Percentiles rank a stretch among this genome's conserved stretches.
phyloP scores from a whole-genome alignment of 1,140 invertebrate genomes.

The Atopsyche davidsoni region DNA sequence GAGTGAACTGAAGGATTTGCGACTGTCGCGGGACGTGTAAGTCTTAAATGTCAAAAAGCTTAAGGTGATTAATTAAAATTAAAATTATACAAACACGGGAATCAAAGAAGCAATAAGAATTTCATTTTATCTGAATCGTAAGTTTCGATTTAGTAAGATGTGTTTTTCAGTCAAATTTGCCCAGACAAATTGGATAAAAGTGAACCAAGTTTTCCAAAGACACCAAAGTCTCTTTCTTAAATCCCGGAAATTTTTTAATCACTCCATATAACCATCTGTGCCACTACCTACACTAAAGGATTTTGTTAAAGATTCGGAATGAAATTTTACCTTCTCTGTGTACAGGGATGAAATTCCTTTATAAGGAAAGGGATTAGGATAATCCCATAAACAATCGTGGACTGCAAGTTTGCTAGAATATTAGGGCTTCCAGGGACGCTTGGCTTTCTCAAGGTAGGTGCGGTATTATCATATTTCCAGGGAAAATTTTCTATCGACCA shows the following conservation, averaged over 20 bases:
- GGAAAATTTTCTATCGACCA: slow-evolving; percentile 18
- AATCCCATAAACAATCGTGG: slow-evolving; percentile 29
- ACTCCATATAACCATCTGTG: slow-evolving; percentile 15
- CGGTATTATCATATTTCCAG: slow-evolving; percentile 25
- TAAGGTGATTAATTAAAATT: too few species aligned
- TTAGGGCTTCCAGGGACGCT: slow-evolving; percentile 16
- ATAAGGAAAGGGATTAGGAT: slow-evolving; percentile 25
- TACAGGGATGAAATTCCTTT: slow-evolving; percentile 2
- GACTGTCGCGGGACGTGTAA: too few species aligned
- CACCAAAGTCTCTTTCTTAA: slow-evolving; percentile 3
- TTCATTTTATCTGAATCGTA: too few species aligned
- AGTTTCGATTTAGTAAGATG: neutral
- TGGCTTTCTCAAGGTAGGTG: slow-evolving; percentile 10
- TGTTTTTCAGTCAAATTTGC: neutral
- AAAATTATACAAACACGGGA: too few species aligned
- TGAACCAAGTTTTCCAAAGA: neutral
- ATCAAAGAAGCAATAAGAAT: too few species aligned
- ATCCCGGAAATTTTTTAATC: slow-evolving; percentile 26
- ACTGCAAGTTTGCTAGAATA: slow-evolving; percentile 27
- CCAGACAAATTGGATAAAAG: slow-evolving; percentile 21
- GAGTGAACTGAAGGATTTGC: too few species aligned
- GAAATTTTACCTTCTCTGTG: slow-evolving; percentile 14
- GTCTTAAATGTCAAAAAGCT: too few species aligned
- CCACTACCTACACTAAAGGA: slow-evolving; percentile 12
- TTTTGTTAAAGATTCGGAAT: slow-evolving; percentile 21